Evolutionary conservation across 2,888 invertebrate species (phyloP).

Genomic region (Ommatoiulus sabulosus): DNA sequence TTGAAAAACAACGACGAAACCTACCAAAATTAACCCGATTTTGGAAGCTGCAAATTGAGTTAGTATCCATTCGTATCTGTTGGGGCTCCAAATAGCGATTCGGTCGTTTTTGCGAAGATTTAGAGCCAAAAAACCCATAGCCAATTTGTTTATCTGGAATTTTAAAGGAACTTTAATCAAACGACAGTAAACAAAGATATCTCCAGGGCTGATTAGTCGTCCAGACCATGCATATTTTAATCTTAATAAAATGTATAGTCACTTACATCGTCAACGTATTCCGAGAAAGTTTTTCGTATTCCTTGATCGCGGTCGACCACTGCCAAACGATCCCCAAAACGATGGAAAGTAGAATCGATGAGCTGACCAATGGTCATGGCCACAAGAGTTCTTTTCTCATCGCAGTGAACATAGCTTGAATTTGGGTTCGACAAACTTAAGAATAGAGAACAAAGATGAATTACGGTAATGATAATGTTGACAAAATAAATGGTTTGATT

Average conservation of each 20-base stretch:
- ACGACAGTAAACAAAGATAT: not conserved
- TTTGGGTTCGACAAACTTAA: too few species aligned
- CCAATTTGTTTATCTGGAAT: conserved; percentile 68
- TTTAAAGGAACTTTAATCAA: too few species aligned
- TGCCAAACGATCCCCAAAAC: conserved; percentile 70
- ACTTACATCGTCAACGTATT: conserved; percentile 69
- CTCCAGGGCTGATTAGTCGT: not conserved
- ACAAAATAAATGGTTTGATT: too few species aligned
- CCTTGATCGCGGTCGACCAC: conserved; percentile 73
- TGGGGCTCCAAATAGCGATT: conserved; percentile 84
- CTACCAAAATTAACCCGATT: conserved; percentile 78
- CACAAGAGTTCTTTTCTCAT: too few species aligned
- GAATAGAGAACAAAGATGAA: too few species aligned
- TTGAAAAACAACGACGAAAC: not conserved
- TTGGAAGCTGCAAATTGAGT: conserved; percentile 78
- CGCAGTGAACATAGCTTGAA: too few species aligned
- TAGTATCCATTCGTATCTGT: conserved; percentile 81
- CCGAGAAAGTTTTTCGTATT: conserved; percentile 71
- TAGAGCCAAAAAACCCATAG: conserved; percentile 77
- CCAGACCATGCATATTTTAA: not conserved
- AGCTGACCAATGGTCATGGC: not conserved
- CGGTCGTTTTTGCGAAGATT: conserved; percentile 80
- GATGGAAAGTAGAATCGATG: not conserved
- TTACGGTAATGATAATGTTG: too few species aligned
- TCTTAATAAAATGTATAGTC: not conserved